Percentiles rank a stretch among this genome's conserved stretches.
Conservation (phyloP, 2,888 invertebrate species). For the Drosophila percnosoma region DNA sequence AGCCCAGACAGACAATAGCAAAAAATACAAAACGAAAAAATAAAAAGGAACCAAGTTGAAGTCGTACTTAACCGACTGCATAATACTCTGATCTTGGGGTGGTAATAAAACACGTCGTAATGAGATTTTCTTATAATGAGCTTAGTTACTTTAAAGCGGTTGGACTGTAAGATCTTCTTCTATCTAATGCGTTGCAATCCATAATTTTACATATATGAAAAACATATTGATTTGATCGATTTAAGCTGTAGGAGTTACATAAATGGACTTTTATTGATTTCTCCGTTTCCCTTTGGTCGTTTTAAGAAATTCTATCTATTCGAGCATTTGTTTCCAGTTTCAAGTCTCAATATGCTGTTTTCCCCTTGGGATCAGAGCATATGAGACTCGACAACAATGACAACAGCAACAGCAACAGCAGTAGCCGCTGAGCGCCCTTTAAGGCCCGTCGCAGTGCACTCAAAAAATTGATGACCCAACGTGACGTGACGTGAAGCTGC, state of each 20-base stretch:
- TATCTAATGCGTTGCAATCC: not conserved
- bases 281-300: not conserved
- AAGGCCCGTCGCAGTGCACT: constrained; percentile 73
- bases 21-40: constrained; percentile 25
- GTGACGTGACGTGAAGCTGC: constrained; percentile 71
- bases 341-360: not conserved
- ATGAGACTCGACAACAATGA: constrained; percentile 59
- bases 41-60: constrained; percentile 7
- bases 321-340: not conserved
- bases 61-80: not conserved
- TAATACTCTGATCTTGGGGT: not conserved
- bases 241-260: not conserved
- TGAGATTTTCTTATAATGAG: not conserved
- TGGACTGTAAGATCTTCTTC: not conserved
- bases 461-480: constrained; percentile 81
- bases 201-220: not conserved
- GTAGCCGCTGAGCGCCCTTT: constrained; percentile 60
- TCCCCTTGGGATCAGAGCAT: not conserved
- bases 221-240: not conserved
- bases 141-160: not conserved
- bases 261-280: not conserved
- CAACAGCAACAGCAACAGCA: constrained; percentile 51
- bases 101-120: not conserved
- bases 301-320: not conserved
- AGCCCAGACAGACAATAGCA: constrained; percentile 67